Percentiles rank a stretch among this genome's conserved stretches.
Evolutionary conservation across 2,888 invertebrate genomes (phyloP).

Genomic region (Tenthredo notha): DNA sequence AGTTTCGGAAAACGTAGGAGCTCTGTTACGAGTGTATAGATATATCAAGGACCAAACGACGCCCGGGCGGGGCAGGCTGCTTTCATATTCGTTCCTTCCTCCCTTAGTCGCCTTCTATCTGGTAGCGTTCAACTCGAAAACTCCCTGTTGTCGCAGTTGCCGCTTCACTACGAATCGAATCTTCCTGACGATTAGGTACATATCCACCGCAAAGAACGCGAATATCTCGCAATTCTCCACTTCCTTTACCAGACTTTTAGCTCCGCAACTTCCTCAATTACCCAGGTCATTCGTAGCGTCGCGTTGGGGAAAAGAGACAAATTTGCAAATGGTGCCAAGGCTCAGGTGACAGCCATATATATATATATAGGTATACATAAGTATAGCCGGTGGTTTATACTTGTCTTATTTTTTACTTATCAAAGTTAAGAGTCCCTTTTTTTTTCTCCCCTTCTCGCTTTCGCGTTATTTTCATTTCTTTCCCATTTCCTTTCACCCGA

Average conservation of each 20-base stretch:
- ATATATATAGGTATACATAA: not conserved
- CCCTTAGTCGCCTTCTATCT: conserved; percentile 5
- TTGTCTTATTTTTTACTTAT: not conserved
- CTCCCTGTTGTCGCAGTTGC: conserved; percentile 49
- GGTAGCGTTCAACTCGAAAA: conserved; percentile 45
- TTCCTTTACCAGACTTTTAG: conserved; percentile 27
- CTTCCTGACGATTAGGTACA: conserved; percentile 54
- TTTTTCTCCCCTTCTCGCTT: not conserved
- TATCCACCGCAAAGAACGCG: conserved; percentile 45
- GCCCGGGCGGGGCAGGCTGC: conserved; percentile 24
- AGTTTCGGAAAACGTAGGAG: conserved; percentile 42
- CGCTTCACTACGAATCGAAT: conserved; percentile 50
- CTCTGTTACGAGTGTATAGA: conserved; percentile 9
- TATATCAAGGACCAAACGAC: conserved; percentile 11
- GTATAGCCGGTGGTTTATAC: not conserved
- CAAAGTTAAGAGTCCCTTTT: not conserved
- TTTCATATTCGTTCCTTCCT: conserved; percentile 44
- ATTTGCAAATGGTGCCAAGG: conserved; percentile 26
- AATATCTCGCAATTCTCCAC: conserved; percentile 41
- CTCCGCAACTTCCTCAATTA: conserved; percentile 30
- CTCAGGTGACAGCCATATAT: conserved; percentile 15
- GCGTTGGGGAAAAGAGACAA: not conserved
- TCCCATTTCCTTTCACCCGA: not conserved
- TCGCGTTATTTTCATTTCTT: conserved; percentile 1
- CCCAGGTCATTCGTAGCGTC: not conserved